A percentile compares a stretch with the other conserved stretches of the same genome.
phyloP scores from a whole-genome alignment of 2,113 vertebrate species.

The Sinosuthora webbiana region DNA sequence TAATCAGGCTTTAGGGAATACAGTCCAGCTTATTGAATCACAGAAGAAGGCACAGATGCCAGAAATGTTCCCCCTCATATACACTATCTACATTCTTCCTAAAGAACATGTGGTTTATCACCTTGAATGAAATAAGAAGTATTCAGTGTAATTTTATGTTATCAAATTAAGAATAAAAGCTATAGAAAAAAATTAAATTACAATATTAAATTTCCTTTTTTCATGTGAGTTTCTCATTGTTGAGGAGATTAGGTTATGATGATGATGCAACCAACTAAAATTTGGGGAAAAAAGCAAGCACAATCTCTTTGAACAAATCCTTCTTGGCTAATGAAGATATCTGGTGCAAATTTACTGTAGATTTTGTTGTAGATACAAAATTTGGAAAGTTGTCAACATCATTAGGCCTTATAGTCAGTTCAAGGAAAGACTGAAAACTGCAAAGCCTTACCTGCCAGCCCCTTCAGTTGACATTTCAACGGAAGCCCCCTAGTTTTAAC shows the following conservation, averaged over 20 bases:
- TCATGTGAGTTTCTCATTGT: background rate
- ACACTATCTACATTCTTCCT: background rate
- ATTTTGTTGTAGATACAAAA: background rate
- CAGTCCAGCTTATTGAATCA: background rate
- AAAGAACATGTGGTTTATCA: background rate
- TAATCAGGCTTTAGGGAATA: background rate
- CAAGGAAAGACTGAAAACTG: background rate
- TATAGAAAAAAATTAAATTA: background rate
- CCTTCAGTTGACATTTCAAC: background rate
- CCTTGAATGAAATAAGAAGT: background rate
- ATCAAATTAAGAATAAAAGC: background rate
- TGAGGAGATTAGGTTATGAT: background rate
- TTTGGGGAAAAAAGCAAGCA: background rate
- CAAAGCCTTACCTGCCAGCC: accelerated
- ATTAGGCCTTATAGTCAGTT: background rate
- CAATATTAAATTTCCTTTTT: background rate
- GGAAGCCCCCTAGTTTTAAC: background rate
- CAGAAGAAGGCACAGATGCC: background rate
- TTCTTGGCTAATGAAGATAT: background rate
- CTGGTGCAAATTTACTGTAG: background rate
- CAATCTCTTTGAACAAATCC: background rate
- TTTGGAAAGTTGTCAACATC: background rate
- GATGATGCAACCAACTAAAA: background rate
- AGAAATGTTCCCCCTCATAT: background rate
- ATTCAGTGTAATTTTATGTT: background rate